Evolutionary conservation across 2,797 vertebrate species (phyloP).

Genomic region (Notamacropus eugenii): DNA sequence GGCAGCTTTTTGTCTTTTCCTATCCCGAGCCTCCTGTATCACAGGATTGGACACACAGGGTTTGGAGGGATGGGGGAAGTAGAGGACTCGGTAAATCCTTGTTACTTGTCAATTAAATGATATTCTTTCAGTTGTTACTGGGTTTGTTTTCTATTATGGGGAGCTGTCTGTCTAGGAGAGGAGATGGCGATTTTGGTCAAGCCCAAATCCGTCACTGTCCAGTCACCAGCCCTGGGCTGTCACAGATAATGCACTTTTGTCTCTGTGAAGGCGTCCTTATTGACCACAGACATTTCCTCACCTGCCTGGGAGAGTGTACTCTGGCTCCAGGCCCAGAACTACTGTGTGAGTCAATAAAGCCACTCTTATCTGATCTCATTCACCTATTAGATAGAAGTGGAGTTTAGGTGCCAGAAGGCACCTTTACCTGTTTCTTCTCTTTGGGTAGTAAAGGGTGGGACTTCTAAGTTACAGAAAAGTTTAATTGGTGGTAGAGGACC

Average conservation of each 20-base stretch:
- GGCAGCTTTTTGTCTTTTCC: not conserved
- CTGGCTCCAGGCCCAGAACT: not conserved
- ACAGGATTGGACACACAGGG: not conserved
- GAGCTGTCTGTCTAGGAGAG: not conserved
- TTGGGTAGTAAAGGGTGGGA: not conserved
- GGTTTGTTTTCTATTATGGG: not conserved
- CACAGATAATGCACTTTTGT: not conserved
- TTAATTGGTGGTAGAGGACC: not conserved
- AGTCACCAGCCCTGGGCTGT: not conserved
- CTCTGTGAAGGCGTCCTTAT: not conserved
- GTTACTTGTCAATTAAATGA: not conserved
- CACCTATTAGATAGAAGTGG: not conserved
- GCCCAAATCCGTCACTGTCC: not conserved
- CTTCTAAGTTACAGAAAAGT: not conserved
- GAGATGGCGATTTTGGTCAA: not conserved
- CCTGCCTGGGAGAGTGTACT: not conserved
- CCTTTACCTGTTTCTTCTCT: not conserved
- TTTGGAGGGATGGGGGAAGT: not conserved
- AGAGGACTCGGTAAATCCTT: not conserved
- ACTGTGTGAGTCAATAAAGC: not conserved
- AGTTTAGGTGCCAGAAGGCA: not conserved
- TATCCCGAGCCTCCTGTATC: not conserved
- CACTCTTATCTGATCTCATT: not conserved
- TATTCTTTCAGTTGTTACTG: not conserved
- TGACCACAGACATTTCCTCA: not conserved